A percentile compares a stretch with the other conserved stretches of the same genome.
Evolutionary conservation across 1,140 invertebrate species (phyloP).

Genomic region (Temnothorax nylanderi): DNA sequence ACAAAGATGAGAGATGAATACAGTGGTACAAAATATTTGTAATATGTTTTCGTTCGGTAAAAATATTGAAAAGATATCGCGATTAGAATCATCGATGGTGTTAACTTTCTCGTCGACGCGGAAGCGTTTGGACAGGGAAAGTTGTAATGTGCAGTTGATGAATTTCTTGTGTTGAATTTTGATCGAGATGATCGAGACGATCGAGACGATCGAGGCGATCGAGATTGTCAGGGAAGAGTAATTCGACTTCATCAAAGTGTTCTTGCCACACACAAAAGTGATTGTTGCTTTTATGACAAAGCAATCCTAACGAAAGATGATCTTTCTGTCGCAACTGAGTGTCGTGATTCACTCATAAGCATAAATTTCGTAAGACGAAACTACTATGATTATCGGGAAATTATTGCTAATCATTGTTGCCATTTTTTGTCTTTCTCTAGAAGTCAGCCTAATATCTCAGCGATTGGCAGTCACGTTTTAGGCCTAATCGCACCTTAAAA

Average conservation of each 20-base stretch:
- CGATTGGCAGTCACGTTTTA: slow-evolving; percentile 59
- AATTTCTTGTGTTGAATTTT: slow-evolving; percentile 53
- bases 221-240: slow-evolving; percentile 25
- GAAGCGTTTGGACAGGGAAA: slow-evolving; percentile 56
- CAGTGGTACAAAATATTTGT: slow-evolving; percentile 30
- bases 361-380: slow-evolving; percentile 44
- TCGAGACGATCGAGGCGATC: slow-evolving; percentile 9
- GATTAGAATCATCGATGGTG: slow-evolving; percentile 55
- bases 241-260: slow-evolving; percentile 31
- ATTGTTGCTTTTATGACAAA: slow-evolving; percentile 28
- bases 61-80: slow-evolving; percentile 56
- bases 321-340: slow-evolving; percentile 31
- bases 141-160: slow-evolving; percentile 48
- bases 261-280: slow-evolving; percentile 40
- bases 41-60: slow-evolving; percentile 1
- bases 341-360: slow-evolving; percentile 51
- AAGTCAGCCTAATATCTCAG: slow-evolving; percentile 13
- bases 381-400: slow-evolving; percentile 55
- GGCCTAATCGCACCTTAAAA: slow-evolving; percentile 40
- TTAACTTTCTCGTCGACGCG: slow-evolving; percentile 62
- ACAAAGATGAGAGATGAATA: slow-evolving; percentile 33
- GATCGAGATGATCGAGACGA: slow-evolving; percentile 50
- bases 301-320: slow-evolving; percentile 36
- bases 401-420: slow-evolving; percentile 60
- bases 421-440: slow-evolving; percentile 33